phyloP scores from a whole-genome alignment of 2,113 vertebrate genomes.

The Brachyhypopomus gauderio region DNA sequence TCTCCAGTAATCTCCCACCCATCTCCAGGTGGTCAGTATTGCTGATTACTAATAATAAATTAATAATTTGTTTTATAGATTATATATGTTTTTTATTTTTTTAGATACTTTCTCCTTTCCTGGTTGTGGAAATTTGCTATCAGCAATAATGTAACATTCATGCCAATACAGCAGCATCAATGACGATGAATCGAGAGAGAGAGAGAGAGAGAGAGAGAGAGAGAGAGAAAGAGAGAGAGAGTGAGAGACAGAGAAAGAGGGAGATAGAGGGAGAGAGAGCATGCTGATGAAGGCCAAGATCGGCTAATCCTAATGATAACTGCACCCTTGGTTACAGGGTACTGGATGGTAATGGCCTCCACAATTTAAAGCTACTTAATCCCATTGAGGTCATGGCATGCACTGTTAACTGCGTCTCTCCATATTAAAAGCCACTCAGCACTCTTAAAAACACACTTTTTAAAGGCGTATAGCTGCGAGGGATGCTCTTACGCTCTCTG shows the following conservation, averaged over 20 bases:
- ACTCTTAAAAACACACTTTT: slow-evolving; percentile 53
- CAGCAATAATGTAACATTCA: too few relatives aligned
- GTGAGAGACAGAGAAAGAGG: not conserved
- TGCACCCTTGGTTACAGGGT: slow-evolving; percentile 65
- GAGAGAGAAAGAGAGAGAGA: slow-evolving; percentile 28
- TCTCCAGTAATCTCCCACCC: too few relatives aligned
- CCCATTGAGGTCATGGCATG: slow-evolving; percentile 67
- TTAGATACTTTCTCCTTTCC: too few relatives aligned
- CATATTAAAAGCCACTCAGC: slow-evolving; percentile 74
- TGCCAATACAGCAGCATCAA: too few relatives aligned
- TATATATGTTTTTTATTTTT: too few relatives aligned
- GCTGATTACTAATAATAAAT: too few relatives aligned
- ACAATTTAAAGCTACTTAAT: slow-evolving; percentile 76
- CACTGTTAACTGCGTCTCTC: slow-evolving; percentile 63
- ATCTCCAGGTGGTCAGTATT: too few relatives aligned
- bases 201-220: slow-evolving; percentile 45
- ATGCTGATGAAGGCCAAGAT: slow-evolving; percentile 47
- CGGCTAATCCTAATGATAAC: slow-evolving; percentile 76
- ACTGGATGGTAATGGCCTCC: slow-evolving; percentile 71
- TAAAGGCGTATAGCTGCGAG: slow-evolving; percentile 60
- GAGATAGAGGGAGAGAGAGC: slow-evolving; percentile 5
- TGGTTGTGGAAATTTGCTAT: too few relatives aligned
- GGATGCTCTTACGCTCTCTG: slow-evolving; percentile 50
- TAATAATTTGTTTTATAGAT: too few relatives aligned
- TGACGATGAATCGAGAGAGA: slow-evolving; percentile 26